Evolutionary conservation across 2,888 invertebrate species (phyloP), one percentile per base, ranked within the genome.

Genomic region (Patella ulyssiponensis): DNA sequence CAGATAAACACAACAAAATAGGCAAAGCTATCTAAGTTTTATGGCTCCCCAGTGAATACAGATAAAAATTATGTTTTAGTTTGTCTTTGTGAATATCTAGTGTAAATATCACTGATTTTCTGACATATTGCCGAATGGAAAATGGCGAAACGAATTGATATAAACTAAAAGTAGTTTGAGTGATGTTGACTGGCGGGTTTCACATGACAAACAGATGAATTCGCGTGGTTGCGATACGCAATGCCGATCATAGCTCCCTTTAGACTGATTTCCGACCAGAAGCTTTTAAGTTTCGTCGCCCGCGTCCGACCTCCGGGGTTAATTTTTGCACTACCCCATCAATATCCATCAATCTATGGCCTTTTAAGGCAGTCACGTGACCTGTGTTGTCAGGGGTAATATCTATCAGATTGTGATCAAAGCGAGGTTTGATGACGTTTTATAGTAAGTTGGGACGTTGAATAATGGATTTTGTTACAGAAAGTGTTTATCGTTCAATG

Each of bases 201-300:
- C 44, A 9, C 9, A 44, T 44, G 44, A 44, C 44, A 44, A 44
- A 44, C 44, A 44, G 44, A 44, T 44, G 44, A 44, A 44, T 44
- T 9, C 44, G 44, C 44, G 44, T 44, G 9, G 64, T 64, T 64
- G 20, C 20, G 64, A 64, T 23, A 64, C 64, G 64, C 23, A 2
- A 20, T 23, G 20, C 23, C 64, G 64, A 23, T 64, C 64, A 64
- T 64, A 20, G 64, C 7, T 64, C 64, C 64, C 64, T 23, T 64
- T 23, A 64, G 64, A 64, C 64, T 64, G 11, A 20, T 23, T 23
- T 64, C 64, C 20, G 14, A 23, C 23, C 20, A 64, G 64, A 64
- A 64, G 64, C 64, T 64, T 64, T 64, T 64, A 64, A 64, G 64
- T 64, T 64, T 64, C 64, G 64, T 64, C 64, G 64, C 64, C 64